Base-by-base conservation (phyloP, 1,140 invertebrate species). In the Trichogramma pretiosum region DNA sequence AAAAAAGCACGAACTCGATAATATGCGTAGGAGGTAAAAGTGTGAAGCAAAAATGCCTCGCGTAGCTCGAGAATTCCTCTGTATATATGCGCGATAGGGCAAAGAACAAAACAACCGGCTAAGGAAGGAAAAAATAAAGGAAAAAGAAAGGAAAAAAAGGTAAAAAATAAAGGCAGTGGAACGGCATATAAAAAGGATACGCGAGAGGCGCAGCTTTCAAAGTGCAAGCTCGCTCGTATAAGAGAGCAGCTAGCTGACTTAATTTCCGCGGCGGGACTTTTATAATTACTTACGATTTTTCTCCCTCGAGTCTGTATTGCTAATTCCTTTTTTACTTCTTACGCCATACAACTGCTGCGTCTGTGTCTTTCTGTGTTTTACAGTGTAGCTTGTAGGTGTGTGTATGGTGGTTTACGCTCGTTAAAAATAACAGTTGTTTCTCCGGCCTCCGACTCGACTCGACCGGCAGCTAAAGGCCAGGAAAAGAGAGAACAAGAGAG, bases 271-370 rank as follows among this genome's bases (percentile, higher is more conserved):
- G 22, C 24, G 34, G 34, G 43, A 46, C 43, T 46, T 37, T 46
- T 46, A 46, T 35, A 46, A 37, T 46, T 46, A 46, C 43, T 46
- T 46, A 46, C 43, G 43, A 46, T 26, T 46, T 24, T 42, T 26
- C 8, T 14, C 19, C 19, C 9, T 14, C 14, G 7, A 28, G 13
- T 13, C 7, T 28, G 26, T 13, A 7, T 9, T 9, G 26, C 17
- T n/a, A 34, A 34, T 34, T 34, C 9, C 33, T 11, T 34, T 34
- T 34, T 34, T 16, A 11, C 17, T 34, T 34, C 33, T 13, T 11
- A 14, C 19, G 19, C n/a, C 17, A 19, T 21, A n/a, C n/a, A 19
- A 5, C 32, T n/a, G 4, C 13, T 18, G 10, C 10, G 5, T 39
- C n/a, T 23, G 13, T 39, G 13, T 39, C 3, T 24, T 23, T 22